These are phyloP conservation scores for Sweltsa coloradensis DNA, from an alignment of 1,140 invertebrate genomes.

Conservation along the genomic window DNA sequence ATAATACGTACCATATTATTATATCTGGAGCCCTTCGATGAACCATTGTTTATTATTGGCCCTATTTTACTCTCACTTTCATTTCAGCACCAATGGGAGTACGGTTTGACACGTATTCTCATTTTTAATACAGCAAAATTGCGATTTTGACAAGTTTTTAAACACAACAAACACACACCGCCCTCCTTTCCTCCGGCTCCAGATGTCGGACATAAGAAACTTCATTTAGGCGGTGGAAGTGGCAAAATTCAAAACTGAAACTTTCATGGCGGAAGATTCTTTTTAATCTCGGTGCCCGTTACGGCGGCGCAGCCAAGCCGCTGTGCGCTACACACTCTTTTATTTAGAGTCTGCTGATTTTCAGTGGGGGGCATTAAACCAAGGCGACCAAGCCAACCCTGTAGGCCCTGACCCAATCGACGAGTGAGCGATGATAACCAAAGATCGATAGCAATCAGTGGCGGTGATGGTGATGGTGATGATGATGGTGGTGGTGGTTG, in stretches of 20 bases:
- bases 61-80: background rate
- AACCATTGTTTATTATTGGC: background rate
- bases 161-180: no score
- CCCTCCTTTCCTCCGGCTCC: no score
- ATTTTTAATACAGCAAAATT: no score
- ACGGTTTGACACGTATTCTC: no score
- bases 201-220: no score
- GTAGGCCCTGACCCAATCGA: background rate
- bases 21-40: constrained; percentile 19
- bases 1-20: constrained; percentile 29
- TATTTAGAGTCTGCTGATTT: background rate
- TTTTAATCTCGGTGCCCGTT: no score
- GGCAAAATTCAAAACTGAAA: no score
- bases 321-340: background rate
- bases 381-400: background rate
- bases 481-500: background rate
- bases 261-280: no score
- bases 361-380: background rate
- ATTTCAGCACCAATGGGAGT: background rate
- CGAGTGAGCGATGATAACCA: no score
- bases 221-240: no score
- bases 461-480: background rate
- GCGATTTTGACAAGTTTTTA: no score
- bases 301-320: no score
- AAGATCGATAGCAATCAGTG: background rate